These are phyloP conservation scores for Siniperca knerii DNA, from an alignment of 2,113 vertebrate genomes.

Conservation along the genomic window DNA sequence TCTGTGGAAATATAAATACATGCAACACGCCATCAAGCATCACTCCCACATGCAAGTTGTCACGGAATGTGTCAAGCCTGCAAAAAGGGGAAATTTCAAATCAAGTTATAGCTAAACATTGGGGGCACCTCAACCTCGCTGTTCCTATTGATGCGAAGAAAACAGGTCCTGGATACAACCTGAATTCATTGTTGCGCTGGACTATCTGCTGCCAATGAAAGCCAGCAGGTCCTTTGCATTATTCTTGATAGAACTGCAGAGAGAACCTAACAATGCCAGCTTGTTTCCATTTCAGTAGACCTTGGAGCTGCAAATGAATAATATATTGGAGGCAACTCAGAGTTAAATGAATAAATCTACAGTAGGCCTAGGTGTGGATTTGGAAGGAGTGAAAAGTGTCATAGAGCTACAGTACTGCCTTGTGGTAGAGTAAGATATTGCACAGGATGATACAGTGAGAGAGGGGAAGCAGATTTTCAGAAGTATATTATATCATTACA, in stretches of 20 bases:
- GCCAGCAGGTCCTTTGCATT: constrained; percentile 64
- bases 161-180: constrained; percentile 41
- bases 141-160: constrained; percentile 17
- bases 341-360: constrained; percentile 77
- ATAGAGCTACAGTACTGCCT: constrained; percentile 76
- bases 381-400: constrained; percentile 9
- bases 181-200: constrained; percentile 45
- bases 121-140: constrained; percentile 31
- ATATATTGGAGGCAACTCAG: constrained; percentile 62
- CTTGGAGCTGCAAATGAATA: constrained; percentile 68
- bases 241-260: constrained; percentile 61
- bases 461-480: background rate
- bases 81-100: constrained; percentile 41
- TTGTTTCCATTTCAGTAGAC: constrained; percentile 71
- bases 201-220: constrained; percentile 52
- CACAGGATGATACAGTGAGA: background rate
- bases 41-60: constrained; percentile 54
- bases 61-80: constrained; percentile 41
- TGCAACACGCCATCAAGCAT: constrained; percentile 39
- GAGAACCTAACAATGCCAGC: constrained; percentile 65
- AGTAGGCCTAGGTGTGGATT: constrained; percentile 16
- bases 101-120: constrained; percentile 27
- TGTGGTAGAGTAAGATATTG: constrained; percentile 56
- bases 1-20: constrained; percentile 48
- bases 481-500: background rate